These are phyloP conservation scores for Halcyon badia DNA, from an alignment of 2,797 vertebrate species.

Conservation along the genomic window DNA sequence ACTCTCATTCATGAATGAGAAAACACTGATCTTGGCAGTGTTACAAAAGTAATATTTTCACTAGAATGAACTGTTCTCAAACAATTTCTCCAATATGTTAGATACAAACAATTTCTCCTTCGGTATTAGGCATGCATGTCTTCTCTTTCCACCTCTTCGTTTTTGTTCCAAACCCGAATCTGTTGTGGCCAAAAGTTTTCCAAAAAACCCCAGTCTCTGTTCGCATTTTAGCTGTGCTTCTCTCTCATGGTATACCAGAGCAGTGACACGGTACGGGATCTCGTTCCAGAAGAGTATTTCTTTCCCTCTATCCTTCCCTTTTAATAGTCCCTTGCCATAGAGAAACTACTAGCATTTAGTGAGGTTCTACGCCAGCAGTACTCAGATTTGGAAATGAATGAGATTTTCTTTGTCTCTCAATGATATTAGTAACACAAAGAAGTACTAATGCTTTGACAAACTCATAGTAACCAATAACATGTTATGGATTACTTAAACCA, in stretches of 20 bases:
- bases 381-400: constrained; percentile 15
- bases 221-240: constrained; percentile 43
- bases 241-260: constrained; percentile 46
- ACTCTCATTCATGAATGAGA: constrained; percentile 78
- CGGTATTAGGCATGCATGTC: constrained; percentile 59
- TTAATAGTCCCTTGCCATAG: constrained; percentile 4
- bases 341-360: background rate
- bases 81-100: constrained; percentile 78
- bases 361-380: constrained; percentile 12
- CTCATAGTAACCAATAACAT: constrained; percentile 26
- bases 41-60: constrained; percentile 81
- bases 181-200: constrained; percentile 43
- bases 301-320: constrained; percentile 17
- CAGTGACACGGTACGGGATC: background rate
- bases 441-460: constrained; percentile 46
- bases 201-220: background rate
- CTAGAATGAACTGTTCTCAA: constrained; percentile 78
- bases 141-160: constrained; percentile 71
- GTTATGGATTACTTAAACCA: constrained; percentile 52
- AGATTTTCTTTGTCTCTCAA: constrained; percentile 37
- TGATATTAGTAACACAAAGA: constrained; percentile 46
- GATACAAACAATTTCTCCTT: constrained; percentile 73
- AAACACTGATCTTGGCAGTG: constrained; percentile 72
- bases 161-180: constrained; percentile 67
- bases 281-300: constrained; percentile 41